Evolutionary conservation across 2,113 vertebrate genomes (phyloP), one percentile per base, ranked within the genome.

Genomic region (Glaucomys volans): DNA sequence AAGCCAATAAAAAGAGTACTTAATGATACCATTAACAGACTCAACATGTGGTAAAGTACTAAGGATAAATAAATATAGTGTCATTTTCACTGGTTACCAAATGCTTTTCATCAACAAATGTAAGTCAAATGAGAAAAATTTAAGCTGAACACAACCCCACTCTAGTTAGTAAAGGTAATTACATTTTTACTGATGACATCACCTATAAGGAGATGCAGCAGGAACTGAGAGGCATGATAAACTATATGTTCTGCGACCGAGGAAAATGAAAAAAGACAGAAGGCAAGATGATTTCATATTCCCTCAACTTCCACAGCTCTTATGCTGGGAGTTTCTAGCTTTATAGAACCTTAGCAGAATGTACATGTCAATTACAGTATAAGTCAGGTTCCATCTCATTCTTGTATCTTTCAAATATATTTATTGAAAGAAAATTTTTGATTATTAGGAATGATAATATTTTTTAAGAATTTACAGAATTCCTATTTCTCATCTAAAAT

Each of bases 51-150:
- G 90, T 80, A 52, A 96, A 97, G 81, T 91, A 84, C 86, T 71
- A 62, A 62, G 62, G 66, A 98, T 96, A 98, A 98, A 98, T 97
- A 97, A 97, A 92, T 64, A 93, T 28, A 84, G 57, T 97, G 74
- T 92, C 57, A 94, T 96, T 98, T 98, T 82, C 72, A 88, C 86
- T 94, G 89, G 94, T 75, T 97, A 95, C 89, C 74, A 96, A 97
- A 98, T 81, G 83, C 44, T 95, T 97, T 97, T 96, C 74, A 96
- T 67, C 82, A 97, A 97, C 81, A 97, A 96, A 7, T 32, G 81
- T 96, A 96, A 97, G 94, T 93, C 93, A 97, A 83, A 97, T 94
- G 88, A 97, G 96, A 81, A 35, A 90, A 57, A 62, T 92, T 79
- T 79, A 96, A 98, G 92, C 30, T 62, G 24, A 74, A 94, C 97